Base-by-base conservation (phyloP, 2,113 vertebrate genomes). In the Motacilla alba region DNA sequence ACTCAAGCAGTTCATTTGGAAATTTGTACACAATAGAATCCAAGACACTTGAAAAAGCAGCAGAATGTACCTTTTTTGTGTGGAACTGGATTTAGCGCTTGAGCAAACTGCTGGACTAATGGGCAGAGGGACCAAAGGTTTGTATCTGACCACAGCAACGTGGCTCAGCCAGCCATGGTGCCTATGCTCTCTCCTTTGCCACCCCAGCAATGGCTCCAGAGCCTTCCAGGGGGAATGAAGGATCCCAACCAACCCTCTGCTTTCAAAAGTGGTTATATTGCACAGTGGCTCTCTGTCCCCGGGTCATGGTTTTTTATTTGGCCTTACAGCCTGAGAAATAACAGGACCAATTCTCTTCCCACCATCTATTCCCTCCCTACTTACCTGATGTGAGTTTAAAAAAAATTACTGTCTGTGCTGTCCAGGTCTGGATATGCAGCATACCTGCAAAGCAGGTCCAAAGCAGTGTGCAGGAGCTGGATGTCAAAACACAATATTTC, bases 1-100 rank as follows among this genome's bases (percentile, higher is more conserved):
- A 96, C 84, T 95, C 89, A 80, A 93, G 94, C 78, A 96, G 87
- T 96, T 96, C 92, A 93, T 97, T 97, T 96, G 93, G 94, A 96
- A 97, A 95, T 97, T 96, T 89, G 95, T 95, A 95, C 94, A 96
- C 91, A 96, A 94, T 87, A 81, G 83, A 90, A 95, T 81, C 44
- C 85, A 73, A 93, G 95, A 76, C 93, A 94, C 94, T 97, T 88
- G 94, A 96, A 76, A 95, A 91, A 89, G 93, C 87, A 72, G 76
- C 82, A 94, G 91, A 96, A 93, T 63, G 77, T 89, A 87, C 92
- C 44, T 88, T 88, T 94, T 90, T 22, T 87, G 62, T 93, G 62
- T 58, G 84, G 13, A 2, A 67, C 79, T 83, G 88, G 62, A 86
- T 94, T 93, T 84, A 94, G 90, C 5, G 4, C 87, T 90, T 79